Evolutionary conservation across 2,888 invertebrate genomes (phyloP), one percentile per base, ranked within the genome.

Genomic region (Drosophila anomalipes): DNA sequence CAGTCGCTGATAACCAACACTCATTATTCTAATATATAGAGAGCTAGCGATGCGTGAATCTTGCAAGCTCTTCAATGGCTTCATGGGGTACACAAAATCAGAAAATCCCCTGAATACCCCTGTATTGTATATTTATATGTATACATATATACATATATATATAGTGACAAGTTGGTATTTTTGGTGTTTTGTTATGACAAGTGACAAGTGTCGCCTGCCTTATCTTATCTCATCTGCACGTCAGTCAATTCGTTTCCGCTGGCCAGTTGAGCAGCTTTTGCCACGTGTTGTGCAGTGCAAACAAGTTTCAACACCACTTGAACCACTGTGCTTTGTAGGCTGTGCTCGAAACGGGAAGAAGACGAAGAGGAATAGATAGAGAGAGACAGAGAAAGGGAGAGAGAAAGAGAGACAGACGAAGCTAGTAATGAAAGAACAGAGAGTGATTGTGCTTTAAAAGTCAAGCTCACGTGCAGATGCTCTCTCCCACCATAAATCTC

Each of bases 191-290:
- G 62, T 49, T 63, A 58, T 67, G 72, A 26, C 47, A 47, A 47
- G 49, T 53, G 61, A 77, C 64, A 74, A 70, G 52, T 78, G 57
- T 54, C 52, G 63, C 4, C 53, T 39, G 49, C 35, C 41, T 39
- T 79, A 78, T 78, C 78, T 78, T 78, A 79, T 78, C 78, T 78
- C 79, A 79, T 78, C 78, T 71, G 58, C 16, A 57, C 49, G 76
- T 75, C 67, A 75, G 54, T 39, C 3, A 19, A 30, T 30, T 44
- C 59, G 44, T 69, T 74, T 74, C 74, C 74, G 74, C 41, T 70
- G 63, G 7, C 39, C 54, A 69, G 37, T 62, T 67, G 58, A 58
- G 35, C 69, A 58, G 52, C 12, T 32, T 74, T 59, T 74, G 75
- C 74, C 75, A 74, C 75, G 75, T 74, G 57, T 39, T 74, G 10